A percentile compares a stretch with the other conserved stretches of the same genome.
Evolutionary conservation across 2,113 vertebrate genomes (phyloP).

Genomic region (Lampris megalopsis): DNA sequence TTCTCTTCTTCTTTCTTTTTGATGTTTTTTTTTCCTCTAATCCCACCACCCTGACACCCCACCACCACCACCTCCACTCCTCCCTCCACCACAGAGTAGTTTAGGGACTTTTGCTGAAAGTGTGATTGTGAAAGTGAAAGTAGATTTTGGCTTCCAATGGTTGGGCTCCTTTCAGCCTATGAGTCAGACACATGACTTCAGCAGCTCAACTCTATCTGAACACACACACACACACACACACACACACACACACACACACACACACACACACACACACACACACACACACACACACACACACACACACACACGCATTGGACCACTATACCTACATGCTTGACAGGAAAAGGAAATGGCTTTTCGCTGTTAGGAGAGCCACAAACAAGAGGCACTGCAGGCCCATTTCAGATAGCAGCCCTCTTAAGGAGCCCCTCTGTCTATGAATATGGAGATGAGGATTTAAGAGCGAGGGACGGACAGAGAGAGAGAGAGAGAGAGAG

Average conservation of each 20-base stretch:
- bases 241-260: neutral
- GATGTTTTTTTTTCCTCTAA: neutral
- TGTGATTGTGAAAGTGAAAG: conserved; percentile 65
- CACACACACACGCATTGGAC: conserved; percentile 28
- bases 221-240: conserved; percentile 8
- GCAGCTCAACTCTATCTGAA: conserved; percentile 49
- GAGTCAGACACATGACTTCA: conserved; percentile 58
- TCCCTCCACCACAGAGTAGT: conserved; percentile 22
- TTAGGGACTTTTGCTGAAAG: conserved; percentile 44
- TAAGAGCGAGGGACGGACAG: conserved; percentile 35
- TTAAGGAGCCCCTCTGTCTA: conserved; percentile 74
- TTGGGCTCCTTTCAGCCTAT: conserved; percentile 49
- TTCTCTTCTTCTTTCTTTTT: neutral
- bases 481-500: conserved; percentile 16
- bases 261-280: neutral
- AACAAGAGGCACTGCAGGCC: conserved; percentile 75
- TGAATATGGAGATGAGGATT: conserved; percentile 83
- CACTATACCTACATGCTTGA: conserved; percentile 71
- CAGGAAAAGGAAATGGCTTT: conserved; percentile 79
- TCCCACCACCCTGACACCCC: conserved; percentile 17
- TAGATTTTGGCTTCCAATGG: conserved; percentile 49
- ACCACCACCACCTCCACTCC: neutral
- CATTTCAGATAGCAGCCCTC: conserved; percentile 74
- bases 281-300: conserved; percentile 36
- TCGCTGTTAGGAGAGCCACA: conserved; percentile 76